Base-by-base conservation (phyloP, 2,113 vertebrate genomes). In the Boleophthalmus pectinirostris region DNA sequence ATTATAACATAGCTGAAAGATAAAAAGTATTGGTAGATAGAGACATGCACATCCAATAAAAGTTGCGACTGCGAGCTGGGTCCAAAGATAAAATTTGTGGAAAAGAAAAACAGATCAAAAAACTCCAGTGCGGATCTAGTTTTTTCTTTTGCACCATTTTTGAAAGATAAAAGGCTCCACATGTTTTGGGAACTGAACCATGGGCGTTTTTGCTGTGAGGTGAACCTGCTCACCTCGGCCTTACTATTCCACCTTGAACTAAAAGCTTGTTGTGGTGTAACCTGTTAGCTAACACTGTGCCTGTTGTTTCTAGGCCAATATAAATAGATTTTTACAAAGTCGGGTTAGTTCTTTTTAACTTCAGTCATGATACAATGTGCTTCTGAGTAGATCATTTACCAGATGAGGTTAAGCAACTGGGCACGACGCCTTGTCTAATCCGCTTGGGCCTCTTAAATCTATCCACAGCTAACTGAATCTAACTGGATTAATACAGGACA, bases 401-500 rank as follows among this genome's bases (percentile, higher is more conserved):
- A 10, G 18, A 69, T 35, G 61, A 33, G 47, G 45, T 25, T n/a
- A 35, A 43, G 51, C 69, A 63, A 16, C 46, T 58, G 29, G 72
- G 70, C 21, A 15, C 61, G 8, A 13, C 13, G 29, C 29, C 43
- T 79, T 43, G 12, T 45, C 54, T 33, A 60, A 69, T 68, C 71
- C 73, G 63, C 68, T 58, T 54, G 24, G 5, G 15, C 23, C 56
- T 58, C 23, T 58, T 80, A 70, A 81, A 74, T 66, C 71, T 38
- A 47, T 68, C 72, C 51, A 66, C 18, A 0, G 9, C 21, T 66
- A 74, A 67, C 29, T 63, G 66, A 29, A 60, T 57, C 70, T 64
- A 56, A 82, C 57, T 77, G 71, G 79, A 86, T 82, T 58, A 68
- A 51, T 0, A 33, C 51, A 53, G 11, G 70, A 73, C 68, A 72